Conservation (phyloP, 2,797 vertebrate species). For the Aythya fuligula region DNA sequence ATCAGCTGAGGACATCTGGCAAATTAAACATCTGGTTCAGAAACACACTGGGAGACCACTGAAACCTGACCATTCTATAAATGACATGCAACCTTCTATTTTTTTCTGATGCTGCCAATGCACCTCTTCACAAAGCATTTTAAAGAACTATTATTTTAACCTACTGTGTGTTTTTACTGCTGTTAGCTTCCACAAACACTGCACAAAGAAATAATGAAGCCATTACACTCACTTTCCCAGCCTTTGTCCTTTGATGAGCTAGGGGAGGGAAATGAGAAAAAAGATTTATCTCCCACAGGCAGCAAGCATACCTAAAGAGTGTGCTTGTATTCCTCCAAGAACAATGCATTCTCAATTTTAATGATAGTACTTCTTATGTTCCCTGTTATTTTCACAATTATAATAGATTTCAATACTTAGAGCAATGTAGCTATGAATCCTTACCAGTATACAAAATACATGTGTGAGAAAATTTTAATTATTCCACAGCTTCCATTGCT, state of each 20-base stretch:
- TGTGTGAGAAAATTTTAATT: slow-evolving; percentile 43
- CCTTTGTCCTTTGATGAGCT: not conserved
- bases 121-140: not conserved
- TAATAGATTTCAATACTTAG: not conserved
- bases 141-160: slow-evolving; percentile 16
- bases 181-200: slow-evolving; percentile 13
- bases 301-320: not conserved
- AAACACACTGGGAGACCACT: not conserved
- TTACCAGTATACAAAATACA: not conserved
- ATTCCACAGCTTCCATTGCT: slow-evolving; percentile 44
- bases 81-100: not conserved
- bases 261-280: not conserved
- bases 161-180: not conserved
- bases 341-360: slow-evolving; percentile 12
- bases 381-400: not conserved
- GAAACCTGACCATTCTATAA: not conserved
- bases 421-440: not conserved
- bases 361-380: slow-evolving; percentile 20
- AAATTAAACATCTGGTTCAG: not conserved
- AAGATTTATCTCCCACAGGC: not conserved
- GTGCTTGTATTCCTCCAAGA: not conserved
- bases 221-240: not conserved
- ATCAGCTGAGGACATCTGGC: not conserved
- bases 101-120: not conserved
- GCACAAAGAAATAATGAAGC: slow-evolving; percentile 5